Evolutionary conservation across 2,888 invertebrate genomes (phyloP), one percentile per base, ranked within the genome.

Genomic region (Leptinotarsa rubiginosa): DNA sequence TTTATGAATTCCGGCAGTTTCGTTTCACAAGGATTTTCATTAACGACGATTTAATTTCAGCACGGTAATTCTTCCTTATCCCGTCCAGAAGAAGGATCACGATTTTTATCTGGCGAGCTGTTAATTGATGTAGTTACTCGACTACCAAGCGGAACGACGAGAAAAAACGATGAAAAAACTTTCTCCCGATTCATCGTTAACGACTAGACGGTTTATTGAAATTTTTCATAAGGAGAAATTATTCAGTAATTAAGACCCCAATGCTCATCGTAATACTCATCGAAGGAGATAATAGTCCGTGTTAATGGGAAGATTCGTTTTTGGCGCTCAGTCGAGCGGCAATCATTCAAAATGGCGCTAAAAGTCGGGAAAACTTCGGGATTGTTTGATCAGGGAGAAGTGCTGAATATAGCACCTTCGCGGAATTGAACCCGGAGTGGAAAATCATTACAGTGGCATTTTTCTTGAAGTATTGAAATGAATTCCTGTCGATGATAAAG

Each of bases 261-360:
- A 80, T 80, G 80, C 80, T 16, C 47, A 16, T 81, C 77, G 78
- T 80, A 81, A 82, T 80, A 76, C 80, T 79, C 79, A 78, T 76
- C 74, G 77, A 79, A 79, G 80, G 74, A 79, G 81, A 81, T 80
- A 81, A 80, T 79, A 78, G 76, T 22, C 79, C 78, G 75, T 78
- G 80, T 77, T 80, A 79, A 80, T 79, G 77, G 70, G 77, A 75
- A 75, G 78, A 78, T 78, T 78, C 74, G 73, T 79, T 79, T 73
- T 73, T 18, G 15, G 41, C 54, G 69, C 72, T 76, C 69, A 71
- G 76, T 56, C 74, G 75, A 71, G 70, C 73, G 72, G 70, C 74
- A 76, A 76, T 75, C 65, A 76, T 75, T 76, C 62, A 62, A 62
- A 62, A 62, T 62, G 62, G 62, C 62, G 62, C 62, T 62, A 62